Percentiles rank a stretch among this genome's conserved stretches.
Conservation (phyloP, 2,113 vertebrate genomes). For the Taxidea taxus region DNA sequence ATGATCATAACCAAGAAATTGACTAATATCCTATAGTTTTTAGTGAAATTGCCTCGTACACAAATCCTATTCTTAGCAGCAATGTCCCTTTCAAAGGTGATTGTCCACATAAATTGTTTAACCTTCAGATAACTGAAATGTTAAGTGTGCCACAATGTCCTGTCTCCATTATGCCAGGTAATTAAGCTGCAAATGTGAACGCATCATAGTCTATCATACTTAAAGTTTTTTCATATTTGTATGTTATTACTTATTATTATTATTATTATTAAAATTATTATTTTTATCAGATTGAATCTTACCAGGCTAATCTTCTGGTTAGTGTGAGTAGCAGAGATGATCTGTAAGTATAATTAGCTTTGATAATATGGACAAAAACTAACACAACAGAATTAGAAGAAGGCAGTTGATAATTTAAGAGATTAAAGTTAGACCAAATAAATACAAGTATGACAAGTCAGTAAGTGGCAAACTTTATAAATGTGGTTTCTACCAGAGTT, state of each 20-base stretch:
- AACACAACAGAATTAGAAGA: background rate
- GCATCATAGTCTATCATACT: background rate
- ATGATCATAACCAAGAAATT: background rate
- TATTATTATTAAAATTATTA: background rate
- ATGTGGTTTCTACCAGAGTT: background rate
- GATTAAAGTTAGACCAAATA: background rate
- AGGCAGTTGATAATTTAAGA: background rate
- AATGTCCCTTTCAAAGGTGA: background rate
- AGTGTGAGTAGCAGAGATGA: background rate
- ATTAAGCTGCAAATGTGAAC: background rate
- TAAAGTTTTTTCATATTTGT: background rate
- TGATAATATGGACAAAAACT: background rate
- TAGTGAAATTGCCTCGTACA: background rate
- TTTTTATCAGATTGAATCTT: background rate
- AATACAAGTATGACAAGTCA: background rate
- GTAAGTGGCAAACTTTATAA: background rate
- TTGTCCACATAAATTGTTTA: background rate
- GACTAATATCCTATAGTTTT: background rate
- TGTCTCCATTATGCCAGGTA: background rate
- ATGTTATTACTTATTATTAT: background rate
- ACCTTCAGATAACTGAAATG: background rate
- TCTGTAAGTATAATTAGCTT: background rate
- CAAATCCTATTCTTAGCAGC: background rate
- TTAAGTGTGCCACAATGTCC: background rate
- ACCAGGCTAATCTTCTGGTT: background rate